Base-by-base conservation (phyloP, 2,113 vertebrate species). In the Phrynosoma platyrhinos region DNA sequence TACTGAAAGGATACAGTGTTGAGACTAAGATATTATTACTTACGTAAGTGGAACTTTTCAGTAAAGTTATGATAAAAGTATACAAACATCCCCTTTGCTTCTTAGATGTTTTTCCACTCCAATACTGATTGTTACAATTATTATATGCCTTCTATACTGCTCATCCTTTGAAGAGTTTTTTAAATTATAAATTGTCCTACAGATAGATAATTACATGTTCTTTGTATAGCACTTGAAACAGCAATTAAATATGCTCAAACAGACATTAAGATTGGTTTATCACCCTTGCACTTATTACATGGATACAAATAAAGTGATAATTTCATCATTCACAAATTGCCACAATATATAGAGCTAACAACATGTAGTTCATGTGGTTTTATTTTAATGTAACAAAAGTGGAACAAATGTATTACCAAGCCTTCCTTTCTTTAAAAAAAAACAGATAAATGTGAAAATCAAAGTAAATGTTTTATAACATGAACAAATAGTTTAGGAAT, bases 351-450 rank as follows among this genome's bases (percentile, higher is more conserved):
- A 95, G 87, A 92, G 90, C 89, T 84, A 92, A 89, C 10, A 86
- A 88, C 87, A 88, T 1, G 4, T 36, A 32, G 68, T 93, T 94
- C 85, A 92, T 87, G 71, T 94, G 81, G 91, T 80, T 96, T 96
- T 97, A 95, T 96, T 96, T 87, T 94, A 93, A 93, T 90, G 75
- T 36, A 95, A 93, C 87, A 96, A 89, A 89, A 93, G 82, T 84
- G 88, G 84, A 95, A 94, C 87, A 95, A 93, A 84, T 88, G 82
- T 58, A 94, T 85, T 92, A 75, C 62, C 92, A 88, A 91, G 68
- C 18, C 77, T 16, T 27, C 83, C 64, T 14, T 53, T 68, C 16
- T 10, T 79, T 79, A 71, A 71, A 47, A 42, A 53, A 82, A 82
- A 16, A 76, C 55, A 87, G 78, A 82, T 92, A 94, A 90, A 69